These are phyloP conservation scores for Drepana falcataria DNA, from an alignment of 2,888 invertebrate species.

Conservation along the genomic window DNA sequence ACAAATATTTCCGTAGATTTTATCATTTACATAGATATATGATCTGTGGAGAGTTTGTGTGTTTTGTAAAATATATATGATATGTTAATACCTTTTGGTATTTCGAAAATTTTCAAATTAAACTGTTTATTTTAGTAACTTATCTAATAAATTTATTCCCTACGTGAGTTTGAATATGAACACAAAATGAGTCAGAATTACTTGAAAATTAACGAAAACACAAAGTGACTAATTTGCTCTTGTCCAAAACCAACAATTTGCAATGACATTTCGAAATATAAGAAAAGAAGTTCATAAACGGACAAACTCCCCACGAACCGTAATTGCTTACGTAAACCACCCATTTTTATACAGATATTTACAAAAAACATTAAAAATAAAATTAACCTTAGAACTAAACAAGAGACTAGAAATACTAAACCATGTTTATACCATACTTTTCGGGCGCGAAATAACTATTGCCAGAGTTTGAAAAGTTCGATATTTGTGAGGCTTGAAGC, in stretches of 20 bases:
- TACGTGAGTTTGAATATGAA: constrained; percentile 7
- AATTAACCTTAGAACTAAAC: constrained; percentile 16
- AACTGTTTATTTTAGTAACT: constrained; percentile 15
- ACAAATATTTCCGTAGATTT: constrained; percentile 12
- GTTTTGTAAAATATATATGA: constrained; percentile 33
- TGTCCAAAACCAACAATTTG: too few relatives aligned
- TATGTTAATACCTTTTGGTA: constrained; percentile 47
- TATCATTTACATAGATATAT: constrained; percentile 16
- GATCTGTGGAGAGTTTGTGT: constrained; percentile 33
- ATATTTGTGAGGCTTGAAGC: constrained; percentile 71
- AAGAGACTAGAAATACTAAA: constrained; percentile 67
- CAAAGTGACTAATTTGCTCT: constrained; percentile 9
- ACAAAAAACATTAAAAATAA: constrained; percentile 24
- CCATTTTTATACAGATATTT: constrained; percentile 24
- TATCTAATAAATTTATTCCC: background rate
- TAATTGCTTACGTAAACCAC: constrained; percentile 4
- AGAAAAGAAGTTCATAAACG: constrained; percentile 15
- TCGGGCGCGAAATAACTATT: constrained; percentile 75
- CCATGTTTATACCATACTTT: constrained; percentile 77
- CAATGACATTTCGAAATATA: background rate
- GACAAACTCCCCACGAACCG: constrained; percentile 16
- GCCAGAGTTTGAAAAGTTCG: constrained; percentile 74
- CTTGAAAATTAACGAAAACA: constrained; percentile 29
- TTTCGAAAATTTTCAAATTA: constrained; percentile 27
- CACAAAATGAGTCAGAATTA: constrained; percentile 8